These are phyloP conservation scores for Plutella xylostella DNA, from an alignment of 2,888 invertebrate genomes.

Conservation along the genomic window DNA sequence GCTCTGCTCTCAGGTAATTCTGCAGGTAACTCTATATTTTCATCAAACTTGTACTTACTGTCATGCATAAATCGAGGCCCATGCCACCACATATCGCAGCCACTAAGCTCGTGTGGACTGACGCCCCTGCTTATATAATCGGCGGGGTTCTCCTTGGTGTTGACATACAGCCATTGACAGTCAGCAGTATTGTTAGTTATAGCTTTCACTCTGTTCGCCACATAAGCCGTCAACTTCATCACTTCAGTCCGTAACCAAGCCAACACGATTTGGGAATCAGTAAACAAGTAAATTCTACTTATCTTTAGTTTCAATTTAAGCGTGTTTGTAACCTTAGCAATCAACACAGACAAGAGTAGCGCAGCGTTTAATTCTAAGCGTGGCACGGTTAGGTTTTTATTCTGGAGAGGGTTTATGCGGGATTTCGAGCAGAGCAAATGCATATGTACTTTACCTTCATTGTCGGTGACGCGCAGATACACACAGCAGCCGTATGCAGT, in stretches of 20 bases:
- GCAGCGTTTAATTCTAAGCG: conserved; percentile 17
- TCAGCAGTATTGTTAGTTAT: conserved; percentile 10
- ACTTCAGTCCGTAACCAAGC: conserved; percentile 17
- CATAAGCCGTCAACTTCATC: conserved; percentile 15
- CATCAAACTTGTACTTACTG: conserved; percentile 8
- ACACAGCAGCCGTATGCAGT: conserved; percentile 17
- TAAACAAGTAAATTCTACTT: conserved; percentile 8
- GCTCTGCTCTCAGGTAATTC: too few species aligned
- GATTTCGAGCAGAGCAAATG: conserved; percentile 17
- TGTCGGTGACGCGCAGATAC: conserved; percentile 12
- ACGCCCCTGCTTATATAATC: conserved; percentile 15
- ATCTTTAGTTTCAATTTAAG: conserved; percentile 1
- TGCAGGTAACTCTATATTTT: too few species aligned
- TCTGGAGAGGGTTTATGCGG: conserved; percentile 12
- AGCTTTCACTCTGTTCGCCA: conserved; percentile 17
- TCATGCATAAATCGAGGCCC: conserved; percentile 8
- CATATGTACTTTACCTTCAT: conserved; percentile 11
- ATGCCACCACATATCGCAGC: conserved; percentile 13
- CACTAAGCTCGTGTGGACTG: conserved; percentile 9
- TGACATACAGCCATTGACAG: conserved; percentile 14
- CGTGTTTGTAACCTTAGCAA: conserved; percentile 1
- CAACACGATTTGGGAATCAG: conserved; percentile 20
- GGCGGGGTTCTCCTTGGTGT: conserved; percentile 9
- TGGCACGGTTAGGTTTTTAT: conserved; percentile 11
- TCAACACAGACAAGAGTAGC: conserved; percentile 12